Conservation (phyloP, 1,140 invertebrate genomes). For the Caenorhabditis remanei region DNA sequence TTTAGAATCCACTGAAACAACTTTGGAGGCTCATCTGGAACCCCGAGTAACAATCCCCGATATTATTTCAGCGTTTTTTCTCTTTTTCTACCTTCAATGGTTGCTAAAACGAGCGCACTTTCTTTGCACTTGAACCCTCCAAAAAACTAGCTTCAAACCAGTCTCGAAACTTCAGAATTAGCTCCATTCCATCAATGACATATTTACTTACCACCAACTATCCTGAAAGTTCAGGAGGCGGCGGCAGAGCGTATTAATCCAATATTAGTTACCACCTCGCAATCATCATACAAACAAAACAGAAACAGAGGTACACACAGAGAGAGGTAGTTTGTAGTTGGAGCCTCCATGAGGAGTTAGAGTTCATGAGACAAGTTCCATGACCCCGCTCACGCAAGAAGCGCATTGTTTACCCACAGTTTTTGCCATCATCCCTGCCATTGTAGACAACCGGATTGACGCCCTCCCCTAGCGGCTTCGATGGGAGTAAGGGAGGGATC, state of each 20-base stretch:
- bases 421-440: slow-evolving; percentile 53
- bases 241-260: slow-evolving; percentile 24
- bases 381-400: slow-evolving; percentile 41
- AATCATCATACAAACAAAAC: slow-evolving; percentile 43
- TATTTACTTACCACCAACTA: not conserved
- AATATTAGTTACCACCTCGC: slow-evolving; percentile 50
- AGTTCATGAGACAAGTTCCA: slow-evolving; percentile 53
- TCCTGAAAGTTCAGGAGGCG: not conserved
- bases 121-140: not conserved
- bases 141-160: slow-evolving; percentile 13
- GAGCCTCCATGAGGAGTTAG: slow-evolving; percentile 8
- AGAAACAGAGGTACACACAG: slow-evolving; percentile 18
- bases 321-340: slow-evolving; percentile 23
- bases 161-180: slow-evolving; percentile 14
- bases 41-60: not conserved
- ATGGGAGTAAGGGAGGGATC: slow-evolving; percentile 40
- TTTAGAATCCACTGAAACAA: too few species aligned
- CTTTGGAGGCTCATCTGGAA: too few species aligned
- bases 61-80: not conserved
- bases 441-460: slow-evolving; percentile 56
- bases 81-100: not conserved
- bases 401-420: slow-evolving; percentile 49
- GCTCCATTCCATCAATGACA: not conserved
- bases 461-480: not conserved
- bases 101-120: slow-evolving; percentile 39